Evolutionary conservation across 2,888 invertebrate species (phyloP), one percentile per base, ranked within the genome.

Genomic region (Iselma pallidipennis): DNA sequence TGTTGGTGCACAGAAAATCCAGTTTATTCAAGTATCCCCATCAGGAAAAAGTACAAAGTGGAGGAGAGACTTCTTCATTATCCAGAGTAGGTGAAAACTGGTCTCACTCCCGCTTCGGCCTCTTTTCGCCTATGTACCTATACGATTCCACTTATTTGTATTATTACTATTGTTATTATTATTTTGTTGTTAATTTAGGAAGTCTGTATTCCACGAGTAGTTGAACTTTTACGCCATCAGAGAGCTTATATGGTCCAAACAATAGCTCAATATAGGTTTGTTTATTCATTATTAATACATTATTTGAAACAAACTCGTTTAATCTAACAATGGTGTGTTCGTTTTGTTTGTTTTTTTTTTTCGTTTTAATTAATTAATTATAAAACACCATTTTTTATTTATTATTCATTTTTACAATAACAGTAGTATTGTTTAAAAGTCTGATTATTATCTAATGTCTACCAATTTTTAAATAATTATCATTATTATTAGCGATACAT

Each of bases 161-260:
- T n/a, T n/a, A n/a, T n/a, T n/a, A n/a, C n/a, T n/a, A n/a, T n/a
- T n/a, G n/a, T n/a, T n/a, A 49, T 59, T 55, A 49, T 26, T 53
- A 56, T 49, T 53, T 61, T 74, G 68, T 80, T 83, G n/a, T n/a
- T n/a, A n/a, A n/a, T n/a, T 1, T 81, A 94, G 93, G 92, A 92
- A 81, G 84, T 95, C 70, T 94, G 95, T 81, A 89, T 95, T 75
- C 91, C 94, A 0, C 87, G 91, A 65, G 91, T 92, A 1, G 87
- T 96, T 68, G 87, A 88, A 60, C 85, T 92, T 70, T 85, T 96
- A 49, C 88, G 96, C 69, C 91, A 94, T 74, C 96, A 96, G 78
- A 86, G 96, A 65, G 95, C 95, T 81, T 88, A 89, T 77, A 89
- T 95, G 82, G 91, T 96, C 64, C 94, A 94, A 80, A 94, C 92